phyloP scores from a whole-genome alignment of 1,140 invertebrate species.

The Drosophila takahashii region DNA sequence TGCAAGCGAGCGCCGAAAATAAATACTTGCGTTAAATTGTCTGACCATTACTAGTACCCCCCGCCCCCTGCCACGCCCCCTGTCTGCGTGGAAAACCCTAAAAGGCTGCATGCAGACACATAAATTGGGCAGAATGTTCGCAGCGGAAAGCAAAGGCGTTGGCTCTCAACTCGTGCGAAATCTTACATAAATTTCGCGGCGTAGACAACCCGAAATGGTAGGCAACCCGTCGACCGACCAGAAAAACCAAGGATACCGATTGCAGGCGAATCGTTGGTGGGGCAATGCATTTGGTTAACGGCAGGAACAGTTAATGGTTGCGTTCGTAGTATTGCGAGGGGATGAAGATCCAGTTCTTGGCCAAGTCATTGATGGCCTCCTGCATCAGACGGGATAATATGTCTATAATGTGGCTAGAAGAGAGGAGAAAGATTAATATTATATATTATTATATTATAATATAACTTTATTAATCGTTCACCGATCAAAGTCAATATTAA shows the following conservation, averaged over 20 bases:
- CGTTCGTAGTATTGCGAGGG: constrained; percentile 67
- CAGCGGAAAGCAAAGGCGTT: constrained; percentile 18
- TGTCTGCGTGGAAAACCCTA: constrained; percentile 18
- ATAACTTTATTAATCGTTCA: no score
- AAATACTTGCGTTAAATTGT: constrained; percentile 21
- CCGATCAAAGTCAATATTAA: no score
- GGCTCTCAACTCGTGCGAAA: constrained; percentile 39
- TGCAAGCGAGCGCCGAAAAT: constrained; percentile 1
- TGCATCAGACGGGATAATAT: constrained; percentile 64
- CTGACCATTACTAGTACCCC: not conserved
- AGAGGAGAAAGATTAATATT: not conserved
- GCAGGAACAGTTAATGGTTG: constrained; percentile 21
- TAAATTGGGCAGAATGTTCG: constrained; percentile 30
- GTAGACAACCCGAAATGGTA: constrained; percentile 32
- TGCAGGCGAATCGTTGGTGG: constrained; percentile 16
- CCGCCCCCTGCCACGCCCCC: constrained; percentile 19
- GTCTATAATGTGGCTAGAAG: constrained; percentile 50
- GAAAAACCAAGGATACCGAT: constrained; percentile 15
- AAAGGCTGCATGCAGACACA: constrained; percentile 45
- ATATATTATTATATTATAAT: no score
- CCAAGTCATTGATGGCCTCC: constrained; percentile 65
- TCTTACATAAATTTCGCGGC: constrained; percentile 61
- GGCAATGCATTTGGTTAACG: constrained; percentile 37
- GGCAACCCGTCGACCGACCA: not conserved
- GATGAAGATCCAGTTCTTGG: constrained; percentile 78